Evolutionary conservation across 2,113 vertebrate species (phyloP).

Genomic region (Lepus europaeus): DNA sequence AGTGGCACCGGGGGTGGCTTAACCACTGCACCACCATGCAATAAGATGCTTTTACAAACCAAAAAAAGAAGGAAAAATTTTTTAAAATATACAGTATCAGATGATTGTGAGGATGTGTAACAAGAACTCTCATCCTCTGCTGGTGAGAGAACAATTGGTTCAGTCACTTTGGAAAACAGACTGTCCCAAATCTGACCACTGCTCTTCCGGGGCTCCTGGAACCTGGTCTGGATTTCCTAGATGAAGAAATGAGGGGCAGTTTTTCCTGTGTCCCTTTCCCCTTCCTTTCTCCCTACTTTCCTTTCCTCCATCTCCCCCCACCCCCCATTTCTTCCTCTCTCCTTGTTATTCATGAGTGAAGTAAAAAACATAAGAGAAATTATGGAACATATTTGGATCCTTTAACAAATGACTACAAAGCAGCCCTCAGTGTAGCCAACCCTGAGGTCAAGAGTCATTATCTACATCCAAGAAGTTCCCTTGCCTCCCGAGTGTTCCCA

Average conservation of each 20-base stretch:
- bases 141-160: background rate
- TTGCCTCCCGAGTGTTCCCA: background rate
- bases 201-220: background rate
- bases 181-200: background rate
- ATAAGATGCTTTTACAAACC: background rate
- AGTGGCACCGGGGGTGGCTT: too few relatives aligned
- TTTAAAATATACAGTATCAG: background rate
- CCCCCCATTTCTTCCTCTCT: background rate
- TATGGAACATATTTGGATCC: background rate
- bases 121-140: background rate
- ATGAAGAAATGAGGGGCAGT: background rate
- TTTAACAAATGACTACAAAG: conserved; percentile 48
- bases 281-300: too few relatives aligned
- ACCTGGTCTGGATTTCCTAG: background rate
- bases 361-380: background rate
- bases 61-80: background rate
- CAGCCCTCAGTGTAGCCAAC: background rate
- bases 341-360: background rate
- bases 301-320: too few relatives aligned
- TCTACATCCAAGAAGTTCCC: background rate
- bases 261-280: background rate
- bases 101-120: background rate
- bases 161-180: background rate
- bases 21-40: too few relatives aligned
- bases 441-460: conserved; percentile 3